Percentiles rank a stretch among this genome's conserved stretches.
Conservation (phyloP, 1,140 invertebrate genomes). For the Musca vetustissima region DNA sequence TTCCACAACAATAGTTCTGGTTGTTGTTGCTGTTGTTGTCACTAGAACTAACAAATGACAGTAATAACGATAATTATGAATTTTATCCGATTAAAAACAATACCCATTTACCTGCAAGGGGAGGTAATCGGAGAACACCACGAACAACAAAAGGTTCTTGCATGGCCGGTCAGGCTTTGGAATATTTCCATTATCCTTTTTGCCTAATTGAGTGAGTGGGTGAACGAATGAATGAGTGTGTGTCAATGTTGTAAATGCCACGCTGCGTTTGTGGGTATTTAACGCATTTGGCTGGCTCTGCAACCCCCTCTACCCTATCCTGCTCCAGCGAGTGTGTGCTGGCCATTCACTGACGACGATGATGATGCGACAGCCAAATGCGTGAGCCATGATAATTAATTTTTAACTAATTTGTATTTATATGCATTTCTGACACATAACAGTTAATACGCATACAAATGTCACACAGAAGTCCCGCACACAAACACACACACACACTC, state of each 20-base stretch:
- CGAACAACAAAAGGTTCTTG: too few species aligned
- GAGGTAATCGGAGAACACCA: too few species aligned
- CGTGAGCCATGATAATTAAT: constrained; percentile 54
- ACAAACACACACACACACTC: background rate
- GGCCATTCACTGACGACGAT: constrained; percentile 36
- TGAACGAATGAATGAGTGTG: too few species aligned
- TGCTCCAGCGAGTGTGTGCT: too few species aligned
- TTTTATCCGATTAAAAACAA: constrained; percentile 52
- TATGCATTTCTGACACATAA: constrained; percentile 23
- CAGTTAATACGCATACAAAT: constrained; percentile 6
- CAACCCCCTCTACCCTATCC: too few species aligned
- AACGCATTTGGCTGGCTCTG: background rate
- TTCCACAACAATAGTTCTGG: background rate
- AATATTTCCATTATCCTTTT: too few species aligned
- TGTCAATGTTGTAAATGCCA: too few species aligned
- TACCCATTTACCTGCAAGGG: background rate
- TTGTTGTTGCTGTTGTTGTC: background rate
- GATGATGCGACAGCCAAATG: constrained; percentile 32
- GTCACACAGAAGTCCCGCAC: background rate
- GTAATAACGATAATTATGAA: constrained; percentile 56
- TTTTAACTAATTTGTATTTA: constrained; percentile 47
- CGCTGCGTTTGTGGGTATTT: constrained; percentile 15
- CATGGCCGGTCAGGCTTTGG: too few species aligned
- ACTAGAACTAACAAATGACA: constrained; percentile 44
- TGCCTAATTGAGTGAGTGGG: background rate